Evolutionary conservation across 2,113 vertebrate species (phyloP).

Genomic region (Ictidomys tridecemlineatus): DNA sequence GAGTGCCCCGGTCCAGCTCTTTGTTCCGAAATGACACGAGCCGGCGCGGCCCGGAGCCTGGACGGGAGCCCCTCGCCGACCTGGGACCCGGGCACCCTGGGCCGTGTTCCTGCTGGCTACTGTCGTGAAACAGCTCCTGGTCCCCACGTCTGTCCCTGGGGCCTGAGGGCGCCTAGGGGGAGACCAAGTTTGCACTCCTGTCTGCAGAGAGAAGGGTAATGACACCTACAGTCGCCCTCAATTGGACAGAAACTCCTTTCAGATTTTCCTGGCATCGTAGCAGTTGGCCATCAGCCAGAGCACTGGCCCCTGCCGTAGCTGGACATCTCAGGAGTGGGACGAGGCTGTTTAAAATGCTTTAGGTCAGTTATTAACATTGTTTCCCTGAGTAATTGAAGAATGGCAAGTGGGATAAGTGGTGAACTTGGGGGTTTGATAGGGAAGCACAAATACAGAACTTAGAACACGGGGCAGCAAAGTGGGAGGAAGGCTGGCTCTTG

Average conservation of each 20-base stretch:
- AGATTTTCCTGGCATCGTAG: neutral
- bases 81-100: neutral
- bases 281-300: neutral
- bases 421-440: neutral
- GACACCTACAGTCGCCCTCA: neutral
- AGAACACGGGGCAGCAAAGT: accelerated
- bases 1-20: conserved; percentile 37
- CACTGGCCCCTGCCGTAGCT: neutral
- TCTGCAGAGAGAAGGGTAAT: neutral
- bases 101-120: neutral
- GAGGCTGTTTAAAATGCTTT: neutral
- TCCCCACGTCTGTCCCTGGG: neutral
- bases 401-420: neutral
- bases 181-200: neutral
- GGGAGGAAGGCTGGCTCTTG: neutral
- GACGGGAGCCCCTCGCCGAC: neutral
- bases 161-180: neutral
- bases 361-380: neutral
- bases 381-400: neutral
- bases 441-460: neutral
- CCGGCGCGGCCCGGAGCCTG: neutral
- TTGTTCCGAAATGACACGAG: conserved; percentile 60
- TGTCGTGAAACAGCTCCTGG: neutral
- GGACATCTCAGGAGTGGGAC: neutral
- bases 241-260: neutral